Base-by-base conservation (phyloP, 2,888 invertebrate species). In the Drosophila stalkeri region DNA sequence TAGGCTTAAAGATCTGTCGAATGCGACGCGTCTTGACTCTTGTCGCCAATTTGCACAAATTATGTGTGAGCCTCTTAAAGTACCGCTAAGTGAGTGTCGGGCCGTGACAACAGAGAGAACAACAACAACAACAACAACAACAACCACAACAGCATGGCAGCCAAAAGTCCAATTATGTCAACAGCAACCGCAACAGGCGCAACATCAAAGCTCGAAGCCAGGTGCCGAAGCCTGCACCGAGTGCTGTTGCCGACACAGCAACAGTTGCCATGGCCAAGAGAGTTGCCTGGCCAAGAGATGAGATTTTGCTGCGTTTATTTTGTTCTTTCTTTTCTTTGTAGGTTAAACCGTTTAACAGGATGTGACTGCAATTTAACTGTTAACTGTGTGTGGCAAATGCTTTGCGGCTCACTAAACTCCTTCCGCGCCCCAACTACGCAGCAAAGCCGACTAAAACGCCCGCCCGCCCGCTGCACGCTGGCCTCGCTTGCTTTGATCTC, bases 11-110 rank as follows among this genome's bases (percentile, higher is more conserved):
- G 89, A 86, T 84, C 80, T 71, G 79, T 69, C 60, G 64, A 62
- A 68, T 49, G 62, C 55, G 41, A 37, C 62, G 69, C 63, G 64
- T 47, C 77, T 77, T 70, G 76, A 76, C 77, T 75, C 83, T 88
- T 77, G 77, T 81, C 82, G 89, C 90, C 86, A 89, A 90, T 89
- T 89, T 89, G 88, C 77, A 84, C 82, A 89, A 89, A 89, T 89
- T 86, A 82, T 89, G 79, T 81, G 90, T 88, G 80, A 52, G 82
- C 72, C 89, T 81, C 88, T 83, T 75, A 84, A 84, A 88, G 88
- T 88, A 84, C 88, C 88, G 90, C 81, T 81, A 87, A 86, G 78
- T 82, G 89, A 89, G 88, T 83, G 82, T 55, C 75, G 61, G 60
- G 75, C 75, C 76, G 82, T 82, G 78, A 80, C 82, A 72, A 67